Evolutionary conservation across 1,140 invertebrate species (phyloP), one percentile per base, ranked within the genome.

Genomic region (Sesamia nonagrioides): DNA sequence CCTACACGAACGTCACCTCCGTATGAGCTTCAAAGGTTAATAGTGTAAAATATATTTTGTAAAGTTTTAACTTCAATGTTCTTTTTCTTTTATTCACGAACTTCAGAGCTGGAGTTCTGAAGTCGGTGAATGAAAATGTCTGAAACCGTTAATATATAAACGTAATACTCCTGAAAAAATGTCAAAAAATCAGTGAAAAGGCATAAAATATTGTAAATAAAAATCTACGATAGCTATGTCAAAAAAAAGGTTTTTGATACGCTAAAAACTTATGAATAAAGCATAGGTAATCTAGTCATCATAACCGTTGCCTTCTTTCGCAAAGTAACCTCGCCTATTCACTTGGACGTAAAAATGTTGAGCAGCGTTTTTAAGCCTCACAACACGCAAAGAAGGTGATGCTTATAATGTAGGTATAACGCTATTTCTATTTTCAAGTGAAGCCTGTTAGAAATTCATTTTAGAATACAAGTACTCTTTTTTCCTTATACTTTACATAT

Each of bases 271-370:
- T 75, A 75, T 75, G 73, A 75, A 75, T 75, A 75, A 75, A 45
- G 58, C 73, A 75, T 75, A 75, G 45, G 42, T 18, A 63, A 63
- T 63, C 63, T 13, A 75, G 73, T 63, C 58, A 75, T 63, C 58
- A 75, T 75, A 75, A 75, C 73, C 73, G 58, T 33, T 17, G 58
- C 73, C 42, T 69, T 48, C 42, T 66, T 50, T 75, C 73, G 73
- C 73, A 63, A 75, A 75, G 73, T 75, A 75, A 75, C 56, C 45
- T 75, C 58, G 73, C 56, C 73, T 61, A 63, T 63, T 75, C 73
- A 50, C 37, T 75, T 35, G 73, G 42, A 75, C 73, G 73, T 75
- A 75, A 75, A 74, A 75, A 75, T 75, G 73, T 75, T 63, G 73
- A 75, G 73, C 58, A 75, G 58, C 40, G 8, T 75, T 75, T 61